Base-by-base conservation (phyloP, 2,888 invertebrate species). In the Gnatocerus cornutus region DNA sequence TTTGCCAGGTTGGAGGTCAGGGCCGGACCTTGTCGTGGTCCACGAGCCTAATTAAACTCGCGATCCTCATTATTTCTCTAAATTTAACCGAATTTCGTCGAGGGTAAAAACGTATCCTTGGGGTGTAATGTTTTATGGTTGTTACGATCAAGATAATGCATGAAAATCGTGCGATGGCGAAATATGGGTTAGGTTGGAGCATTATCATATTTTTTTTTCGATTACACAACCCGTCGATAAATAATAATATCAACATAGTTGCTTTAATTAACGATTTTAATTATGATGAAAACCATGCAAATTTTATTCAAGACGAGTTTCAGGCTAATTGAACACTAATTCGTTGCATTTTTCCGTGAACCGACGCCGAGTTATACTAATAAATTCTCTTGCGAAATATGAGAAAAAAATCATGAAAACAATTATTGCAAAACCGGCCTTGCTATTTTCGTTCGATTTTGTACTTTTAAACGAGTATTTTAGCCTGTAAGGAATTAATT, bases 391-490 rank as follows among this genome's bases (percentile, higher is more conserved):
- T 56, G 56, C 56, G 56, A 56, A 56, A 56, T 16, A 33, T n/a
- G 37, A 52, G 14, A 21, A 56, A 43, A 41, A 56, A 56, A n/a
- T 29, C 48, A 29, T 27, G 48, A 29, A 50, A 56, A 56, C 56
- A 56, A 56, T 56, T 14, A 56, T 56, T 56, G 41, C 56, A 56
- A 56, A 56, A 56, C 41, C 12, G 56, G 56, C 56, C 56, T 56
- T 43, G 56, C 43, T 43, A 43, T 43, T 56, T 56, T 56, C 16
- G 48, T 6, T 10, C 48, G 21, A 50, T 50, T 50, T 29, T 50
- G 48, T 14, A 4, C 9, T 16, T 46, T 46, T 46, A 16, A n/a
- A 9, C 46, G 8, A 16, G 8, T 46, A 16, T 8, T 46, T 33
- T 33, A 33, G 33, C 33, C 33, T n/a, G 16, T 43, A 3, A 13